These are phyloP conservation scores for Temnothorax ravouxi DNA, from an alignment of 2,888 invertebrate genomes.

Conservation along the genomic window DNA sequence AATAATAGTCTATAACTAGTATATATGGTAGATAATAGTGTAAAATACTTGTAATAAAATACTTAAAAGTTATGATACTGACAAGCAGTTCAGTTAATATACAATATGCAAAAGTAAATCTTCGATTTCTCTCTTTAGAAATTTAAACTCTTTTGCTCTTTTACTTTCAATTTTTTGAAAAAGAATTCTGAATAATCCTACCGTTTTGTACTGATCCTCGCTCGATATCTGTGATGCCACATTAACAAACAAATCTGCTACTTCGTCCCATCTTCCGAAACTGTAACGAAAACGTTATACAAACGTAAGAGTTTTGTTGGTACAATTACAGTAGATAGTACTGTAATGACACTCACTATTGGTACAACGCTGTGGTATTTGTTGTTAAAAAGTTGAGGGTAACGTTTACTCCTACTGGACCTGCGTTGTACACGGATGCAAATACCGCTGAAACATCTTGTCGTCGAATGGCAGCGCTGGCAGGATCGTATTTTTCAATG, in stretches of 20 bases:
- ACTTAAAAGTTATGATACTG: neutral
- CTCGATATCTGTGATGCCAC: conserved; percentile 73
- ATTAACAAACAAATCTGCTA: conserved; percentile 71
- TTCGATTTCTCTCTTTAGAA: neutral
- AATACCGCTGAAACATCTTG: conserved; percentile 85
- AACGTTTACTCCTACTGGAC: conserved; percentile 72
- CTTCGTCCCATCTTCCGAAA: conserved; percentile 74
- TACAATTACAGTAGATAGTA: neutral
- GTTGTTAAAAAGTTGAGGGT: conserved; percentile 71
- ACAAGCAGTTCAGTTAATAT: neutral
- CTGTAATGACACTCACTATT: conserved; percentile 26
- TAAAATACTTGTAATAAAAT: no score
- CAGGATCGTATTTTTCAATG: neutral
- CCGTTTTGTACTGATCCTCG: conserved; percentile 67
- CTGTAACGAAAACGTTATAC: conserved; percentile 64
- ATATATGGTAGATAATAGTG: neutral
- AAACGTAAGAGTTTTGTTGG: neutral
- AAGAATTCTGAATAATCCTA: conserved; percentile 50
- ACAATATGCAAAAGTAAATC: neutral
- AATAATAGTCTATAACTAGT: neutral
- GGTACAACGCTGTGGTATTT: neutral
- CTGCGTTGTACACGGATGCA: conserved; percentile 82
- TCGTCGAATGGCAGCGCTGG: conserved; percentile 75
- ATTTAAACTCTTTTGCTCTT: neutral
- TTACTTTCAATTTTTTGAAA: neutral